Conservation (phyloP, 2,888 invertebrate species). For the Pterostichus niger region DNA sequence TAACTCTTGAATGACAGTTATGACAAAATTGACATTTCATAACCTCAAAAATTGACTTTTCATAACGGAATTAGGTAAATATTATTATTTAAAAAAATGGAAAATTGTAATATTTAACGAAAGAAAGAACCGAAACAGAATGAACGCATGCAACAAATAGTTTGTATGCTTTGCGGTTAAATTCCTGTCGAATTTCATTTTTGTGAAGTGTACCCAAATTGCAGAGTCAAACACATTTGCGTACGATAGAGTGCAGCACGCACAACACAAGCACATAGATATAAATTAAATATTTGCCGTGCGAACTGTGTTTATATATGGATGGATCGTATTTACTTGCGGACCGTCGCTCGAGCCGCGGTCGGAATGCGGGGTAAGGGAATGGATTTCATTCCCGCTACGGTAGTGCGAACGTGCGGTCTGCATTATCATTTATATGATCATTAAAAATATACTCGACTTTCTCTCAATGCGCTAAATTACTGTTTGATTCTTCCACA, state of each 20-base stretch:
- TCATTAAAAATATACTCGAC: slow-evolving; percentile 48
- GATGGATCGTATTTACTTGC: slow-evolving; percentile 52
- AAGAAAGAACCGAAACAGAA: too few species aligned
- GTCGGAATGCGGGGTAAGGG: slow-evolving; percentile 10
- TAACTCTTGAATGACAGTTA: too few species aligned
- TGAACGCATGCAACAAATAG: too few species aligned
- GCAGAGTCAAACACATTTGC: neutral
- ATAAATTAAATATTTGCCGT: slow-evolving; percentile 59
- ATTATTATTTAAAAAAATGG: too few species aligned
- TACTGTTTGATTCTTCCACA: slow-evolving; percentile 18
- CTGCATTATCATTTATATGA: slow-evolving; percentile 59
- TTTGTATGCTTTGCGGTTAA: too few species aligned
- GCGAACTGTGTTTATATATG: slow-evolving; percentile 42
- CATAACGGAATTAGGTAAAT: too few species aligned
- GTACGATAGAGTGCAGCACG: slow-evolving; percentile 11
- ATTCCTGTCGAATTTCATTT: too few species aligned
- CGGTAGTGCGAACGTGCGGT: slow-evolving; percentile 53
- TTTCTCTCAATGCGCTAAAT: slow-evolving; percentile 47
- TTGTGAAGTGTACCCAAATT: too few species aligned
- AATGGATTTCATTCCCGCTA: slow-evolving; percentile 52
- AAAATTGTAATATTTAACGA: too few species aligned
- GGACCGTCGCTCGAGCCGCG: neutral
- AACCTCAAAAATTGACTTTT: too few species aligned
- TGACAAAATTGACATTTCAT: too few species aligned
- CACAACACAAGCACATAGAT: slow-evolving; percentile 14